Base-by-base conservation (phyloP, 2,888 invertebrate genomes). In the Ichneumon xanthorius region DNA sequence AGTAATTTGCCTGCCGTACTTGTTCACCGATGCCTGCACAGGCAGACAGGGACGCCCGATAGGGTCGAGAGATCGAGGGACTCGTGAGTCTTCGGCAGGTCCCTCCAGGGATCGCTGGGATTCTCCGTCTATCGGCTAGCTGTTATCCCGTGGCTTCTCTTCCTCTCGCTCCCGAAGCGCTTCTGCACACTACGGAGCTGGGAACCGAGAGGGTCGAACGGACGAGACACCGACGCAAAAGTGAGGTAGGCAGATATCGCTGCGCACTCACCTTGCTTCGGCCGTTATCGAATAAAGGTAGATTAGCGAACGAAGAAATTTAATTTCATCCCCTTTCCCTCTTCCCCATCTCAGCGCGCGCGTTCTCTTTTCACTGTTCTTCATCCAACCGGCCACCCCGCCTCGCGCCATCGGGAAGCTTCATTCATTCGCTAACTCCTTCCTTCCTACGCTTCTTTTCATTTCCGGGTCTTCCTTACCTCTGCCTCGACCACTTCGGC, bases 221-320 rank as follows among this genome's bases (percentile, higher is more conserved):
- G 6, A 11, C 4, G 19, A 40, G 37, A 40, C 22, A 65, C 9
- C 19, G 19, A 22, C 67, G 19, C 19, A 5, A 14, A 50, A 11
- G 30, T 37, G 55, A 80, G 53, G 33, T 55, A 30, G 50, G 50
- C 30, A 70, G 82, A 84, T 87, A 88, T 88, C 86, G 84, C 78
- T 82, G 86, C 37, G 72, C 37, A 88, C 82, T 85, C 87, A 84
- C 78, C 82, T 84, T 87, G 88, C 88, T 88, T 88, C 85, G 87
- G 81, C 84, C 87, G 87, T 88, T 88, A 89, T 89, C 89, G 87
- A 88, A 88, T 88, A 80, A 84, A 87, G 83, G 82, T 86, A 85
- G 88, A 88, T 89, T 87, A 88, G 88, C 86, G 84, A 73, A 48
- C 73, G 80, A 77, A 85, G 75, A 85, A 86, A 87, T 86, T 86